These are phyloP conservation scores for Formica exsecta DNA, from an alignment of 1,140 invertebrate species.

Conservation along the genomic window DNA sequence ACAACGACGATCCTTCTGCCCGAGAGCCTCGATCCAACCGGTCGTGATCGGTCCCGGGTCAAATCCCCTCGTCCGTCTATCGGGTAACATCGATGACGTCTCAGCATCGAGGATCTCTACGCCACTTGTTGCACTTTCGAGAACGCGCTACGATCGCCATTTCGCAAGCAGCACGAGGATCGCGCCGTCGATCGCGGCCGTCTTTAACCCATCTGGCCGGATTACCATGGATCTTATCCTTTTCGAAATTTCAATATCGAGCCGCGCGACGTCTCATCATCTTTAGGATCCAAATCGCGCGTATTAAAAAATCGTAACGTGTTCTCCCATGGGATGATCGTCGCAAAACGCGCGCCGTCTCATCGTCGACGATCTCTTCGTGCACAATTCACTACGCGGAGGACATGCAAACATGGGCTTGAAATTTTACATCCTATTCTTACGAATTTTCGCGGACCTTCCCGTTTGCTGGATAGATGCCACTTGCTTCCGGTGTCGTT, in stretches of 20 bases:
- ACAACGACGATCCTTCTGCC: conserved; percentile 12
- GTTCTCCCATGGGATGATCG: conserved; percentile 1
- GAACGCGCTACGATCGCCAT: conserved; percentile 75
- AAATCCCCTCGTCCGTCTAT: conserved; percentile 44
- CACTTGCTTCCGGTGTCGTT: conserved; percentile 71
- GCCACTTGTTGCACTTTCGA: conserved; percentile 79
- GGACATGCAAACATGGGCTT: not conserved
- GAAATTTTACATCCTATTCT: conserved; percentile 27
- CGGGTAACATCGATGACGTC: conserved; percentile 65
- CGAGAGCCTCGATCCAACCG: conserved; percentile 5
- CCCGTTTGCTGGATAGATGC: conserved; percentile 23
- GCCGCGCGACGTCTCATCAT: conserved; percentile 18
- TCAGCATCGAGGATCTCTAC: conserved; percentile 52
- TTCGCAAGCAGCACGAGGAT: conserved; percentile 71
- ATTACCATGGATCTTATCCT: not conserved
- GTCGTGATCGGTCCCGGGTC: conserved; percentile 59
- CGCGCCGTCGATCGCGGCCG: conserved; percentile 70
- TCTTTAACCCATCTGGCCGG: conserved; percentile 80
- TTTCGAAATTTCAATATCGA: conserved; percentile 1
- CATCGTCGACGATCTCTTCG: conserved; percentile 21
- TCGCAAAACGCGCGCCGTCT: conserved; percentile 9
- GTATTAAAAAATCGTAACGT: not conserved
- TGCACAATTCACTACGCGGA: conserved; percentile 8
- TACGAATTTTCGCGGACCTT: conserved; percentile 32
- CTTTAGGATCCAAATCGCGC: not conserved